Base-by-base conservation (phyloP, 2,888 invertebrate genomes). In the Xylota segnis region DNA sequence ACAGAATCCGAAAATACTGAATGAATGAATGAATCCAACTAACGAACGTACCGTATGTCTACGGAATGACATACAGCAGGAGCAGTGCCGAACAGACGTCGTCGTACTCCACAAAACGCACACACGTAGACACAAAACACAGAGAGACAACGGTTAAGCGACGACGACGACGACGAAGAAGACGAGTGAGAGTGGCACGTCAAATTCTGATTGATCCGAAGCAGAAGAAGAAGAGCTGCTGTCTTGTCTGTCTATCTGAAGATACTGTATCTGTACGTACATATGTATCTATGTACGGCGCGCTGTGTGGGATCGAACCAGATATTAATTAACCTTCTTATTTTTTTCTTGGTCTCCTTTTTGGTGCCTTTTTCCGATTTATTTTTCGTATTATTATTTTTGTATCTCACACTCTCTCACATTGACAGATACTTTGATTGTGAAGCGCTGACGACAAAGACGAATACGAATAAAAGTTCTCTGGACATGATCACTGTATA, bases 401-500 rank as follows among this genome's bases (percentile, higher is more conserved):
- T 65, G 34, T 66, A 10, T 65, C 74, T 77, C 66, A 37, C 71
- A 70, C 65, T 65, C 72, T 74, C 56, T 74, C 65, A 70, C 58
- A 40, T 70, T 56, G 82, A 83, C 65, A 59, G 70, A 34, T 50
- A 47, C 56, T 76, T 71, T 81, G 72, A 78, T 54, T 77, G 70
- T 71, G 58, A 52, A 58, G 45, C 75, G 23, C 63, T 66, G 70
- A 75, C 84, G 84, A 76, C 79, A 65, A 71, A 65, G 65, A 71
- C 81, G 81, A 68, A 82, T 82, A 77, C 82, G 81, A 82, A 82
- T 50, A 63, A 77, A 77, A 86, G 56, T 75, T 84, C 63, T 75
- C 88, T 89, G 87, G 86, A 88, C 90, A 89, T 89, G 90, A 89
- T 90, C 89, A 89, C 91, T 88, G 89, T 89, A 87, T 90, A 91